Conservation (phyloP, 2,888 invertebrate species). For the Parnassius apollo region DNA sequence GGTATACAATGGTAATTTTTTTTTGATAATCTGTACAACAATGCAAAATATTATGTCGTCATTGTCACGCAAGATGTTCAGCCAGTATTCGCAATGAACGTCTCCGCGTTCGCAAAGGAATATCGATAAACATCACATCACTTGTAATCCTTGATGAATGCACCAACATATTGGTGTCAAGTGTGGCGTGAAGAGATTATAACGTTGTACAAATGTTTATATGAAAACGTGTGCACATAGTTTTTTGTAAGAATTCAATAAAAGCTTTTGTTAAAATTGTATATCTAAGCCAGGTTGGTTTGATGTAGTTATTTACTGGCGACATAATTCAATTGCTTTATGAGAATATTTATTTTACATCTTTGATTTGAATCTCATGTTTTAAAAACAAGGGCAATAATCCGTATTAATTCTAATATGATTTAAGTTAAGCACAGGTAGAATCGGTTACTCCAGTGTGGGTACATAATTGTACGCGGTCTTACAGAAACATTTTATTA, state of each 20-base stretch:
- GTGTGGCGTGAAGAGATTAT: conserved; percentile 77
- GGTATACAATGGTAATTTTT: conserved; percentile 54
- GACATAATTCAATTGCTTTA: conserved; percentile 1
- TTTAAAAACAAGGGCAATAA: too few relatives aligned
- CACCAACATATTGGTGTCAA: conserved; percentile 66
- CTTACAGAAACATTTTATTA: too few relatives aligned
- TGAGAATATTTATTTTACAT: not conserved
- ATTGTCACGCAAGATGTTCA: conserved; percentile 52
- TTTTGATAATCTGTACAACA: conserved; percentile 43
- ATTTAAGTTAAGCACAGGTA: too few relatives aligned
- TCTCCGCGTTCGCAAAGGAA: conserved; percentile 60
- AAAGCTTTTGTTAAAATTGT: conserved; percentile 10
- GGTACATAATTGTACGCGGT: too few relatives aligned
- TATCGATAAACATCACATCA: conserved; percentile 67
- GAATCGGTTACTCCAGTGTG: too few relatives aligned
- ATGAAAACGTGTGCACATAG: conserved; percentile 13
- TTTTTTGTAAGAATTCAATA: conserved; percentile 16
- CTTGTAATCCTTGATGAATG: conserved; percentile 65
- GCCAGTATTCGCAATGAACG: conserved; percentile 44
- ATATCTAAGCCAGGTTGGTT: conserved; percentile 5
- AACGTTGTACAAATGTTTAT: conserved; percentile 64
- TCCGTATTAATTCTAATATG: too few relatives aligned
- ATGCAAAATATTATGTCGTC: conserved; percentile 69
- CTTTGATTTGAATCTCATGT: not conserved
- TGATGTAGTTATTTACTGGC: conserved; percentile 21